These are phyloP conservation scores for Onychorhynchus coronatus DNA, from an alignment of 2,113 vertebrate species.

Conservation along the genomic window DNA sequence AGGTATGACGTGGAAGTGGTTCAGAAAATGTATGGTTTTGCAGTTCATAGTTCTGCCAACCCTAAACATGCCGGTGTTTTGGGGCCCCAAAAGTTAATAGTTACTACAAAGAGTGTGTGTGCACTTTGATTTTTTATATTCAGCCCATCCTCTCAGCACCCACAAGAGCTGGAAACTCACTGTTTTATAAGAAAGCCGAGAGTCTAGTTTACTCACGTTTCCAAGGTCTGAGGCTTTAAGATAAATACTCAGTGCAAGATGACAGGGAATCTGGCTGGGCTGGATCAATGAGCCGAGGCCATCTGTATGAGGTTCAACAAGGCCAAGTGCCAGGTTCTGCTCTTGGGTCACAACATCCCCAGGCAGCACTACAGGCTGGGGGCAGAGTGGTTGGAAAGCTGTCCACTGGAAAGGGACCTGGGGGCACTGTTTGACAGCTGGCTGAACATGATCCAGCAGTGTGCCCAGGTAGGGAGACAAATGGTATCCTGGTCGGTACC, in stretches of 20 bases:
- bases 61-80: not conserved
- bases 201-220: not conserved
- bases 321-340: not conserved
- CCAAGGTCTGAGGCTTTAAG: not conserved
- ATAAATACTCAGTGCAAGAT: not conserved
- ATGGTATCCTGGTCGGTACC: not conserved
- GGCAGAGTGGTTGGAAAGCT: not conserved
- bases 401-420: not conserved
- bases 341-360: not conserved
- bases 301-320: not conserved
- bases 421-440: not conserved
- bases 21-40: not conserved
- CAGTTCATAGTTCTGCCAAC: not conserved
- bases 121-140: not conserved
- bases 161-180: not conserved
- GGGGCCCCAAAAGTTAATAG: not conserved
- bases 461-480: not conserved
- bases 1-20: not conserved
- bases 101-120: not conserved
- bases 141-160: not conserved
- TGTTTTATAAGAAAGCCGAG: not conserved
- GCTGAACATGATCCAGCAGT: not conserved
- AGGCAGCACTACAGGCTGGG: not conserved
- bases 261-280: not conserved
- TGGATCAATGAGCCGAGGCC: not conserved